A percentile compares a stretch with the other conserved stretches of the same genome.
Evolutionary conservation across 2,888 invertebrate genomes (phyloP).

Genomic region (Pegoplata infirma): DNA sequence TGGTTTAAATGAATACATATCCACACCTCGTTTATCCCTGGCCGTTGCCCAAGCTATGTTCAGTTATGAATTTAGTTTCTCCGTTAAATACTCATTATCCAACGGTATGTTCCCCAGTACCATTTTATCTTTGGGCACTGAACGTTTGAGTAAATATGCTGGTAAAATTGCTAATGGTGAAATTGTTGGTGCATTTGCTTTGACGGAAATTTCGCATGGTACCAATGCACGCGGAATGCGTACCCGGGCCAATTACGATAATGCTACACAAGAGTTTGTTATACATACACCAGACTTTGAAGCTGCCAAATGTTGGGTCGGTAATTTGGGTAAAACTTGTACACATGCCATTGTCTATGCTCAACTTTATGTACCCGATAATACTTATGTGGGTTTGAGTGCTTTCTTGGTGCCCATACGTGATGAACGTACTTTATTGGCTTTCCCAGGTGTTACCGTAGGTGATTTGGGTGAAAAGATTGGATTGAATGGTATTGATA

Average conservation of each 20-base stretch:
- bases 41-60: slow-evolving; percentile 80
- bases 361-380: slow-evolving; percentile 89
- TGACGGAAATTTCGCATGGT: slow-evolving; percentile 95
- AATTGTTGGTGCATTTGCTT: slow-evolving; percentile 86
- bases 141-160: slow-evolving; percentile 81
- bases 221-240: slow-evolving; percentile 93
- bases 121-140: slow-evolving; percentile 82
- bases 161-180: slow-evolving; percentile 75
- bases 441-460: slow-evolving; percentile 88
- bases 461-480: slow-evolving; percentile 96
- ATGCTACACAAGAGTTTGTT: slow-evolving; percentile 84
- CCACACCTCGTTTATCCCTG: slow-evolving; percentile 79
- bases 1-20: slow-evolving; percentile 76
- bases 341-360: slow-evolving; percentile 94
- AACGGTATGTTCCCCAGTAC: slow-evolving; percentile 84
- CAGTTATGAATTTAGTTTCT: slow-evolving; percentile 81
- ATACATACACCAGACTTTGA: slow-evolving; percentile 87
- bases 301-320: slow-evolving; percentile 89
- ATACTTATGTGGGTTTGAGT: slow-evolving; percentile 89
- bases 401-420: slow-evolving; percentile 93
- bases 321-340: slow-evolving; percentile 84
- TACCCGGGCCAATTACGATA: slow-evolving; percentile 90
- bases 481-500: slow-evolving; percentile 94
- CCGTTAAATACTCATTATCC: slow-evolving; percentile 83
- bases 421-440: slow-evolving; percentile 84